Percentiles rank a stretch among this genome's conserved stretches.
Conservation (phyloP, 2,888 invertebrate genomes). For the Brenthis ino region DNA sequence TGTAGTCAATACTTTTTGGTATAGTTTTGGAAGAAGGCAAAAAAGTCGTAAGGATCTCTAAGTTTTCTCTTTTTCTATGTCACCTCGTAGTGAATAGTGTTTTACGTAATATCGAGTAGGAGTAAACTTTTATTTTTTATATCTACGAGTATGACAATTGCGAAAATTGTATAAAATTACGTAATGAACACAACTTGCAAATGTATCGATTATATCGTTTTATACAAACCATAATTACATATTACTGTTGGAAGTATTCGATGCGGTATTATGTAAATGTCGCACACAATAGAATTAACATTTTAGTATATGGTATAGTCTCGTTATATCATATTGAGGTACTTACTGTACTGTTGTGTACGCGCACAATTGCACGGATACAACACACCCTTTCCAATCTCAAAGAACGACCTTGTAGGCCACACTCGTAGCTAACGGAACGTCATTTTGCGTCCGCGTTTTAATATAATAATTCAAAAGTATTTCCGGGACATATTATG, state of each 20-base stretch:
- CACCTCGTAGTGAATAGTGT: background rate
- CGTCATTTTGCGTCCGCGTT: slow-evolving; percentile 7
- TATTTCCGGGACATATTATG: background rate
- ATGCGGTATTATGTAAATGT: slow-evolving; percentile 4
- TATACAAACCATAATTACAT: background rate
- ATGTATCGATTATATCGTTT: background rate
- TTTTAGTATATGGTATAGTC: slow-evolving; percentile 20
- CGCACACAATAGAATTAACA: slow-evolving; percentile 4
- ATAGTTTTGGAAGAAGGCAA: no score
- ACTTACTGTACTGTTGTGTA: slow-evolving; percentile 23
- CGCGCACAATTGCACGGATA: slow-evolving; percentile 24
- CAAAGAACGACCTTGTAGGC: slow-evolving; percentile 37
- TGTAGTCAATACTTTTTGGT: no score
- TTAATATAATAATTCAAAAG: slow-evolving; percentile 4
- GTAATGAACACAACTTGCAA: background rate
- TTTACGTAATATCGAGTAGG: background rate
- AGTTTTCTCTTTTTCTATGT: no score
- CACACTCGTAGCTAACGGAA: slow-evolving; percentile 17
- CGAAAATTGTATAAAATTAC: slow-evolving; percentile 11
- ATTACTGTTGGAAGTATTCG: background rate
- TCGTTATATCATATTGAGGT: slow-evolving; percentile 18
- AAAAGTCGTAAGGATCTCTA: no score
- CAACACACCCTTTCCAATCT: slow-evolving; percentile 41
- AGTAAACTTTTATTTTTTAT: background rate
- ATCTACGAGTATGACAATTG: background rate